Percentiles rank a stretch among this genome's conserved stretches.
These are phyloP conservation scores for Cyprinella venusta DNA, from an alignment of 2,797 vertebrate species.

Conservation along the genomic window DNA sequence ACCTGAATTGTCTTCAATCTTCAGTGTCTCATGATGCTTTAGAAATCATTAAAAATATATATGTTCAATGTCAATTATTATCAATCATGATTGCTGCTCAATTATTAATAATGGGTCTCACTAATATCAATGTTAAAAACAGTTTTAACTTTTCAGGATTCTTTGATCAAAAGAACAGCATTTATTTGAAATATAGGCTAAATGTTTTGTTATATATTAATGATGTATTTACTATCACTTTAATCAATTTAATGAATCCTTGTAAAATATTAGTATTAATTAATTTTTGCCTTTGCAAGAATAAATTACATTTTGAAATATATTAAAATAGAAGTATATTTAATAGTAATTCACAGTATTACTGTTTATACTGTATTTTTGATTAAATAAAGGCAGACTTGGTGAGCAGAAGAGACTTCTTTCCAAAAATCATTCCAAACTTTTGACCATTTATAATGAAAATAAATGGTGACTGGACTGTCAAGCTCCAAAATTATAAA, in stretches of 20 bases:
- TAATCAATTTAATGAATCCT: neutral
- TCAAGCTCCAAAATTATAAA: neutral
- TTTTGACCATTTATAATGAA: neutral
- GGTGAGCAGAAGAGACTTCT: neutral
- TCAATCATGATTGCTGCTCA: neutral
- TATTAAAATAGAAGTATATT: neutral
- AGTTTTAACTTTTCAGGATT: neutral
- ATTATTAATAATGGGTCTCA: neutral
- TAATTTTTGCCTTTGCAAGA: neutral
- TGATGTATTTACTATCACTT: neutral
- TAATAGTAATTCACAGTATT: neutral
- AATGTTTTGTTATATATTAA: neutral
- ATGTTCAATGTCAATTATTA: neutral
- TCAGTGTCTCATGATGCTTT: neutral
- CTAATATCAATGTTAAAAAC: neutral
- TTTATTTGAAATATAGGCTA: neutral
- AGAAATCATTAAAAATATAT: neutral
- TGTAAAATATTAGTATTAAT: neutral
- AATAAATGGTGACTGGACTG: neutral
- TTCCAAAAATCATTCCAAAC: neutral
- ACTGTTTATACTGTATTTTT: neutral
- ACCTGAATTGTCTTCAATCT: neutral
- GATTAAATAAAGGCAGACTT: neutral
- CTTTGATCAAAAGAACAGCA: neutral
- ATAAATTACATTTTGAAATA: neutral